Base-by-base conservation (phyloP, 1,140 invertebrate genomes). In the Megathymus violae region DNA sequence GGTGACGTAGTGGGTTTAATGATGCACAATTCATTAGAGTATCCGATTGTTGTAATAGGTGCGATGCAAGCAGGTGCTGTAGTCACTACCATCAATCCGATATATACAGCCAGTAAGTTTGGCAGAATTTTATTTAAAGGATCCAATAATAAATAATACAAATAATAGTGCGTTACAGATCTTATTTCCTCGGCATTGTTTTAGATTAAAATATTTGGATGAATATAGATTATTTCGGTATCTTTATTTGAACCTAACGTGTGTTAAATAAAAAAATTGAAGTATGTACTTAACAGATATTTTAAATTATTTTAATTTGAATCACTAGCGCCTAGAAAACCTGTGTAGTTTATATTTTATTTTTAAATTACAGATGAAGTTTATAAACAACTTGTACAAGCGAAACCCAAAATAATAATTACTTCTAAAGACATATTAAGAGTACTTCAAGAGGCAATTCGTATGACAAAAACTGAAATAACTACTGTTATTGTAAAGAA, bases 1-100 rank as follows among this genome's bases (percentile, higher is more conserved):
- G 94, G 95, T 0, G 95, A 97, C 71, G 92, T 95, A 0, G 75
- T 97, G 0, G 95, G 94, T 1, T 66, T 97, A 0, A 93, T 96
- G 67, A 74, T 96, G 44, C 94, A 95, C 3, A 98, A 98, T 87
- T 75, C 94, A 19, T 96, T 96, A 0, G 96, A 98, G 81, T 96
- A 93, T 76, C 91, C 94, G 0, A 91, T 97, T 3, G 92, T 94
- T 0, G 82, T 94, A 19, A 75, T 97, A 58, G 97, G 95, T 1
- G 93, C 93, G 44, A 74, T 96, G 4, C 93, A 94, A 71, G 94
- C 95, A 16, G 96, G 96, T 0, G 91, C 96, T 0, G 76, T 95
- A 7, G 92, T 96, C 0, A 97, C 96, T 4, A 95, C 96, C 0
- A 92, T 96, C 0, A 98, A 98, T 91, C 96, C 96, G 0, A 85